Base-by-base conservation (phyloP, 2,797 vertebrate species). In the Lepidocolaptes lacrymiger region DNA sequence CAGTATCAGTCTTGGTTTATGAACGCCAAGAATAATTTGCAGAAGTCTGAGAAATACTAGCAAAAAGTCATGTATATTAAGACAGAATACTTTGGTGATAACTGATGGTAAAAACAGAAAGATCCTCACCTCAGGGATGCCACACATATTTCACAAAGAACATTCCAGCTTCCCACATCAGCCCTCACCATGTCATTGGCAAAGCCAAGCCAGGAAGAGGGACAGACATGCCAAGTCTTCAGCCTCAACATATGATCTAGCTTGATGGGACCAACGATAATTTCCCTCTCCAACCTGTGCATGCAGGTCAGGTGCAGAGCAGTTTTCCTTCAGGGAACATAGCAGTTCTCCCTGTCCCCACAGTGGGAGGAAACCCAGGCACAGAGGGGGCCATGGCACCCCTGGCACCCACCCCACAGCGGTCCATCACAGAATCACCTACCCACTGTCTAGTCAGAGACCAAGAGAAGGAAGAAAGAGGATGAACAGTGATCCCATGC, bases 401-500 rank as follows among this genome's bases (percentile, higher is more conserved):
- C 44, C 55, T 58, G 39, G 51, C 27, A 51, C 7, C 26, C 39
- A 28, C 2, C 9, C 14, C 67, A 69, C 41, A 54, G 22, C 1
- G 36, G 6, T 51, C 17, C 49, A 34, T 44, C 2, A 1, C 39
- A 74, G 61, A 90, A 34, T 10, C 34, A 79, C 13, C 10, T 7
- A 52, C 20, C 27, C 32, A 16, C 36, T 23, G 6, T 9, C 22
- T 39, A 79, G 58, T 18, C 46, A 89, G 68, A 85, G 55, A 46
- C 20, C 54, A 64, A 44, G 49, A 72, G 59, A 58, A 88, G n/a
- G 37, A 83, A 76, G 20, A 9, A 79, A 43, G 30, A 62, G 30
- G 10, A 62, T n/a, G 9, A 79, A 28, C 26, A 72, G 8, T 1
- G 0, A 0, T 32, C 14, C n/a, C 55, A 13, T 5, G 17, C 39